A percentile compares a stretch with the other conserved stretches of the same genome.
phyloP scores from a whole-genome alignment of 2,888 invertebrate species.

The Apodemia arnacis region DNA sequence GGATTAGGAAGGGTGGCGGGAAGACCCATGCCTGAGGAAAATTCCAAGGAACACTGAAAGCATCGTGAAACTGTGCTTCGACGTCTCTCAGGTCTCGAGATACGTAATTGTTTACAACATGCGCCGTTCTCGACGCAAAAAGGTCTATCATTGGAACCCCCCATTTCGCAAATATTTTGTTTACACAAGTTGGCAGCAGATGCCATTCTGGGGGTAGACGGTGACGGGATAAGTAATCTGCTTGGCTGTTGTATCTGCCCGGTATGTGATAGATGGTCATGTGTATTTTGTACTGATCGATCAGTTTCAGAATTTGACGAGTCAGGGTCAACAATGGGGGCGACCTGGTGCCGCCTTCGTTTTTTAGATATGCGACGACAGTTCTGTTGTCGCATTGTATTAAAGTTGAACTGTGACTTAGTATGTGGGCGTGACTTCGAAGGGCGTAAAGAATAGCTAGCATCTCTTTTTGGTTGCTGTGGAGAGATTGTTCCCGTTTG shows the following conservation, averaged over 20 bases:
- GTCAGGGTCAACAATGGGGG: slow-evolving; percentile 62
- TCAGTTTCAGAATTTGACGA: slow-evolving; percentile 32
- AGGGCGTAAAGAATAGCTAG: slow-evolving; percentile 58
- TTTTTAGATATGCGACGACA: slow-evolving; percentile 44
- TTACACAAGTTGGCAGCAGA: slow-evolving; percentile 17
- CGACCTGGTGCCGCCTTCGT: slow-evolving; percentile 84
- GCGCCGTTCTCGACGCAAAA: slow-evolving; percentile 25
- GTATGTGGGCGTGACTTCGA: slow-evolving; percentile 26
- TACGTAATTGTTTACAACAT: slow-evolving; percentile 34
- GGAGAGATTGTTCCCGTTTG: too few relatives aligned
- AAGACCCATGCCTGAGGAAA: slow-evolving; percentile 67
- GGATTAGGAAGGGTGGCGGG: slow-evolving; percentile 40
- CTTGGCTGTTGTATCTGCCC: background rate
- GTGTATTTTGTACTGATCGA: background rate
- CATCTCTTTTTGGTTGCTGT: slow-evolving; percentile 65
- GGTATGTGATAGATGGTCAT: background rate
- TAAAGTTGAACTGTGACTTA: slow-evolving; percentile 37
- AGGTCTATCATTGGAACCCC: slow-evolving; percentile 41
- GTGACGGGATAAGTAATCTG: background rate
- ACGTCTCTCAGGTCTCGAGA: slow-evolving; percentile 7
- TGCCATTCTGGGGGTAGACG: slow-evolving; percentile 47
- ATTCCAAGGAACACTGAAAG: slow-evolving; percentile 45
- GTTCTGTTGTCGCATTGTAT: slow-evolving; percentile 85
- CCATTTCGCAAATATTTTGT: slow-evolving; percentile 31
- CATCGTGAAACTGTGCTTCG: slow-evolving; percentile 38